A percentile compares a stretch with the other conserved stretches of the same genome.
Evolutionary conservation across 2,888 invertebrate genomes (phyloP).

Genomic region (Drosophila fungiperda): DNA sequence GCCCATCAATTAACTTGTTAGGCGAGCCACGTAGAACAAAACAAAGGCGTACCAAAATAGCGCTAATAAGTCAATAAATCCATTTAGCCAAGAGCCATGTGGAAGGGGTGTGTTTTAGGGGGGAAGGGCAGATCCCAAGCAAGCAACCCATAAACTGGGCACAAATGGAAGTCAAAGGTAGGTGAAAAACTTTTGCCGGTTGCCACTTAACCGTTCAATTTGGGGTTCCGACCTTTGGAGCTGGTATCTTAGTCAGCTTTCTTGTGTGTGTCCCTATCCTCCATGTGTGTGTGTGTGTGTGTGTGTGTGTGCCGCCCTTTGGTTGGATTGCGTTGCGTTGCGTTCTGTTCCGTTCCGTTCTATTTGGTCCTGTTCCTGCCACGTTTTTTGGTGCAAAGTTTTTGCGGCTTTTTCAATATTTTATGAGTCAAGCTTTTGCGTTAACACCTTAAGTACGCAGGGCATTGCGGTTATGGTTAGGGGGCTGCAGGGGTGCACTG

Average conservation of each 20-base stretch:
- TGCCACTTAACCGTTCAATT: slow-evolving; percentile 72
- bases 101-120: background rate
- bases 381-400: slow-evolving; percentile 80
- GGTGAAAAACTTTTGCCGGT: slow-evolving; percentile 61
- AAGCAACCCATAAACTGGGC: slow-evolving; percentile 6
- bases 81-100: slow-evolving; percentile 45
- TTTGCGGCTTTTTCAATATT: slow-evolving; percentile 84
- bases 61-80: slow-evolving; percentile 66
- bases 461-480: slow-evolving; percentile 61
- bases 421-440: slow-evolving; percentile 82
- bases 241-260: slow-evolving; percentile 43
- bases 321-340: slow-evolving; percentile 16
- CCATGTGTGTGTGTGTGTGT: slow-evolving; percentile 5
- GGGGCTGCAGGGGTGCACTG: slow-evolving; percentile 5
- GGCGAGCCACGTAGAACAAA: background rate
- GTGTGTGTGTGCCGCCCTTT: slow-evolving; percentile 26
- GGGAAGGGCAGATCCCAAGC: slow-evolving; percentile 16
- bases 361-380: slow-evolving; percentile 27
- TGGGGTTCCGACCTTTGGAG: slow-evolving; percentile 53
- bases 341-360: slow-evolving; percentile 23
- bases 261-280: slow-evolving; percentile 6
- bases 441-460: slow-evolving; percentile 81
- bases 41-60: slow-evolving; percentile 35
- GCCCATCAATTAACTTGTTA: slow-evolving; percentile 38
- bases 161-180: slow-evolving; percentile 53